Evolutionary conservation across 2,888 invertebrate species (phyloP).

Genomic region (Eristalinus sepulchralis): DNA sequence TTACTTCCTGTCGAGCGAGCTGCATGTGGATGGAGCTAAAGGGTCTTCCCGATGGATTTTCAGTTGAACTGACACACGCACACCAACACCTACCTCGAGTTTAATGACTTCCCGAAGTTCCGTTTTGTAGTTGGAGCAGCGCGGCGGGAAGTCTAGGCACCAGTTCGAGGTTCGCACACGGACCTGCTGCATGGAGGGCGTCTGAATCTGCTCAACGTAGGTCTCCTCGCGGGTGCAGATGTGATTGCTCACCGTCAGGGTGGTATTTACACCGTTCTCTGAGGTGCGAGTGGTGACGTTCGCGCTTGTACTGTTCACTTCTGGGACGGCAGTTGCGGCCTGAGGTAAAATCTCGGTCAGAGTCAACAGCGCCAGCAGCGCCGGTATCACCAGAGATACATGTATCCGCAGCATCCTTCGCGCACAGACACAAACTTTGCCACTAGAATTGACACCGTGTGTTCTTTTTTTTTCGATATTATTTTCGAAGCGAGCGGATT

Average conservation of each 20-base stretch:
- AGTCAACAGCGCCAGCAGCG: neutral
- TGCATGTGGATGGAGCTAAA: neutral
- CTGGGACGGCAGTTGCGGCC: constrained; percentile 45
- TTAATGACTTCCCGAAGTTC: constrained; percentile 87
- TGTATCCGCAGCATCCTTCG: constrained; percentile 38
- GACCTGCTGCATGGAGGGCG: constrained; percentile 83
- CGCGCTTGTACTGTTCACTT: constrained; percentile 42
- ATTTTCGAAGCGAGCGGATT: neutral
- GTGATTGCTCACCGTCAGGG: constrained; percentile 72
- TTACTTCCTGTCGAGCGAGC: neutral
- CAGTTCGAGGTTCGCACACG: constrained; percentile 87
- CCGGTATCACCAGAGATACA: constrained; percentile 14
- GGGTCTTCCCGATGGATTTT: neutral
- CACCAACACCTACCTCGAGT: constrained; percentile 84
- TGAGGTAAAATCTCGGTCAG: constrained; percentile 6
- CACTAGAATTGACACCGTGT: constrained; percentile 11
- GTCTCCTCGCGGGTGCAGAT: constrained; percentile 79
- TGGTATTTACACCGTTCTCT: constrained; percentile 36
- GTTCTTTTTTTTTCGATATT: neutral
- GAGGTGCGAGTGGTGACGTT: constrained; percentile 74
- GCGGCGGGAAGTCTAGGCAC: constrained; percentile 90
- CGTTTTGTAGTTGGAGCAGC: constrained; percentile 88
- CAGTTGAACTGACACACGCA: too few species aligned
- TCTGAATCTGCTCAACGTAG: constrained; percentile 82
- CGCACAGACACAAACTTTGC: neutral